phyloP scores from a whole-genome alignment of 2,113 vertebrate genomes.

The Cichladusa arquata region DNA sequence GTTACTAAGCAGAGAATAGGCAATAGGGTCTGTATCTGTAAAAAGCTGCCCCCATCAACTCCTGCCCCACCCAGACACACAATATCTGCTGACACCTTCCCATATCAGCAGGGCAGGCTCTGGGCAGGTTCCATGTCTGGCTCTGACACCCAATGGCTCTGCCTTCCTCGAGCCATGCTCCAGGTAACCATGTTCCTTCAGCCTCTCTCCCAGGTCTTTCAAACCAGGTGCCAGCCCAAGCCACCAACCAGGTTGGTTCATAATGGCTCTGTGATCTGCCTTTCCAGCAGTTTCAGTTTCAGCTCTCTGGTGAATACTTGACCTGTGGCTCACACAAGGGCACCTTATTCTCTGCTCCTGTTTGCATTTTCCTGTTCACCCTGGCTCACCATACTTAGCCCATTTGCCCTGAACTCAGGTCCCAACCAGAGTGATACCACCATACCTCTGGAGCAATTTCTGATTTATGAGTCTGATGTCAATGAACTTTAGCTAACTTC shows the following conservation, averaged over 20 bases:
- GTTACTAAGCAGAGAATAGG: not conserved
- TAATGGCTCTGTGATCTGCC: not conserved
- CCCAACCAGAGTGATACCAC: not conserved
- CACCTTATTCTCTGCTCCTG: not conserved
- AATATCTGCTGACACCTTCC: not conserved
- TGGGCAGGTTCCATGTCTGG: not conserved
- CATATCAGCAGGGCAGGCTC: not conserved
- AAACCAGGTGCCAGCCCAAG: not conserved
- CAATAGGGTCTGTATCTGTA: rapidly evolving
- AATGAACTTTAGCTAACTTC: not conserved
- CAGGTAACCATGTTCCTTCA: rapidly evolving
- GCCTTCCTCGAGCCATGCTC: rapidly evolving
- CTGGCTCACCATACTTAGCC: not conserved
- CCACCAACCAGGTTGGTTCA: rapidly evolving
- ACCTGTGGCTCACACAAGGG: not conserved
- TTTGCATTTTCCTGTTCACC: not conserved
- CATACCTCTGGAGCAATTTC: not conserved
- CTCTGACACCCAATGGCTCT: not conserved
- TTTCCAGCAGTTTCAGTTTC: not conserved
- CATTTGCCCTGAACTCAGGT: not conserved
- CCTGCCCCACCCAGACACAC: rapidly evolving
- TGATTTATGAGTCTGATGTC: not conserved
- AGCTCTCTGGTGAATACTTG: not conserved
- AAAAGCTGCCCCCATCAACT: rapidly evolving
- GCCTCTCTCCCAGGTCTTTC: not conserved